Evolutionary conservation across 2,797 vertebrate genomes (phyloP).

Genomic region (Tadarida brasiliensis): DNA sequence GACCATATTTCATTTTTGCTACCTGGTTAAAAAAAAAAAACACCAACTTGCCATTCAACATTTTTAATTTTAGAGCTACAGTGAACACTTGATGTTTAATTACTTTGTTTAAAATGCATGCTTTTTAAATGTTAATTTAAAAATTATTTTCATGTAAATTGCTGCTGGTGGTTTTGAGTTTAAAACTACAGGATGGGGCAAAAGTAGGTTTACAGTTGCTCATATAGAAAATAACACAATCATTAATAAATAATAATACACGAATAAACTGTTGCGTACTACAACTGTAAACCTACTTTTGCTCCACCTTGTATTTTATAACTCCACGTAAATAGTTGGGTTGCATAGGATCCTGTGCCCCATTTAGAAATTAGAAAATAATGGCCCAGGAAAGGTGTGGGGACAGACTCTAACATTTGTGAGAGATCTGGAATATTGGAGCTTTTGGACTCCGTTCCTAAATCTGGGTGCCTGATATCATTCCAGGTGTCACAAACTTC

Average conservation of each 20-base stretch:
- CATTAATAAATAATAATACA: too few species aligned
- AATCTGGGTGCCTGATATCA: not conserved
- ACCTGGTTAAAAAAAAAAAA: not conserved
- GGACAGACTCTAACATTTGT: not conserved
- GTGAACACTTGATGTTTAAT: not conserved
- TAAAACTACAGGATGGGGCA: not conserved
- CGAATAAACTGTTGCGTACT: not conserved
- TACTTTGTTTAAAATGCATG: slow-evolving; percentile 38
- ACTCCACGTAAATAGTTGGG: not conserved
- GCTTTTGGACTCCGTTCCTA: not conserved
- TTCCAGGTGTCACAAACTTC: not conserved
- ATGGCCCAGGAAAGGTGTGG: not conserved
- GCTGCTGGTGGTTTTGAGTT: not conserved
- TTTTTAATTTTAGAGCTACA: slow-evolving; percentile 9
- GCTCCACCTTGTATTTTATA: not conserved
- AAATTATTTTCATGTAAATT: slow-evolving; percentile 30
- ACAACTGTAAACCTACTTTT: not conserved
- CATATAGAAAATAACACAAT: too few species aligned
- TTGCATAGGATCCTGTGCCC: not conserved
- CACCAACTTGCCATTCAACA: slow-evolving; percentile 6
- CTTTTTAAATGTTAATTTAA: slow-evolving; percentile 52
- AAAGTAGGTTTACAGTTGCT: not conserved
- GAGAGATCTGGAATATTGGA: not conserved
- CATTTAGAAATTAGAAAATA: slow-evolving; percentile 1
- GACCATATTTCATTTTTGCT: not conserved